Evolutionary conservation across 2,113 vertebrate species (phyloP).

Genomic region (Halichoeres trimaculatus): DNA sequence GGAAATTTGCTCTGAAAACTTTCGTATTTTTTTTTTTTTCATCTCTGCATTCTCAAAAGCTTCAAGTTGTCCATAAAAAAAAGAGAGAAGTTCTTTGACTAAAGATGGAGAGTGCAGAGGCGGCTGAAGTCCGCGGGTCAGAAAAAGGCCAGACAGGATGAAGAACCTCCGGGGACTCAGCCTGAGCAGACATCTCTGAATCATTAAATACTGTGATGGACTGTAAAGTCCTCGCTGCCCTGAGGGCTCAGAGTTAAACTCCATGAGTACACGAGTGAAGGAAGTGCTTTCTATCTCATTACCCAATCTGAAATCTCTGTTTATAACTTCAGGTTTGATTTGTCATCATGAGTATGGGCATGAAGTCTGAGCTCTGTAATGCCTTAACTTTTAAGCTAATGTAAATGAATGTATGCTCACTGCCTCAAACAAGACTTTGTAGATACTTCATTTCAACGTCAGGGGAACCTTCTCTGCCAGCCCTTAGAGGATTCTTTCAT

Average conservation of each 20-base stretch:
- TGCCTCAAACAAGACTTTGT: no score
- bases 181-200: constrained; percentile 12
- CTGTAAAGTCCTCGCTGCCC: not conserved
- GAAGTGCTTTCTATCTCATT: not conserved
- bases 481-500: no score
- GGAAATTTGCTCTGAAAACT: not conserved
- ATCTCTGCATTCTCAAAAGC: not conserved
- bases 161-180: not conserved
- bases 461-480: no score
- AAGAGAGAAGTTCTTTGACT: not conserved
- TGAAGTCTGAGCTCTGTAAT: not conserved
- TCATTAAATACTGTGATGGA: constrained; percentile 16
- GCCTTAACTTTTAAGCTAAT: not conserved
- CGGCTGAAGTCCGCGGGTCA: constrained; percentile 3
- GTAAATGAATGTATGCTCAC: no score
- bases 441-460: no score
- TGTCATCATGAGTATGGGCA: not conserved
- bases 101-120: constrained; percentile 15
- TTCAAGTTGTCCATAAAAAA: not conserved
- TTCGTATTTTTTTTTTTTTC: not conserved
- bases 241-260: constrained; percentile 12
- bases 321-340: not conserved
- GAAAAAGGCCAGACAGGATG: constrained; percentile 1
- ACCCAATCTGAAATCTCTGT: not conserved
- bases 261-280: not conserved